A percentile compares a stretch with the other conserved stretches of the same genome.
Evolutionary conservation across 2,113 vertebrate genomes (phyloP).

Genomic region (Chloebia gouldiae): DNA sequence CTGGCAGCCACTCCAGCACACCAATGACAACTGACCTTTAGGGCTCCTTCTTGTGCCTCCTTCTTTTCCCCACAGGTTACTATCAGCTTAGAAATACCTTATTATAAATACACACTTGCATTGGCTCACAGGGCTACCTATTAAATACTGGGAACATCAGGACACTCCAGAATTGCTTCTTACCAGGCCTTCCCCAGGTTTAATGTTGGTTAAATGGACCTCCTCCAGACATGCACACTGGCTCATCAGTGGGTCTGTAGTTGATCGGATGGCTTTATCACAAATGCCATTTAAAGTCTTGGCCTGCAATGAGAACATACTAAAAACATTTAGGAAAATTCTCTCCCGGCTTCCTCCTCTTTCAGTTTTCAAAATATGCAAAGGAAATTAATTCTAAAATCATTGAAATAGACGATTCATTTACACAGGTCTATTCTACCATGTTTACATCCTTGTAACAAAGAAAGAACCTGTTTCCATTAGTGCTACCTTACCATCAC

Average conservation of each 20-base stretch:
- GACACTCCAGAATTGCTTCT: conserved; percentile 28
- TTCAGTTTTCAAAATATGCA: neutral
- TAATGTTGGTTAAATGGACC: conserved; percentile 85
- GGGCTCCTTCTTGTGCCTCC: neutral
- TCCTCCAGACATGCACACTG: conserved; percentile 87
- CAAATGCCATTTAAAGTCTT: conserved; percentile 89
- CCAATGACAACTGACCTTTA: neutral
- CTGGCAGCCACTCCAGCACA: neutral
- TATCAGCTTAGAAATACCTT: neutral
- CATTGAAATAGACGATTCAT: neutral
- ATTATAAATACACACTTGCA: neutral
- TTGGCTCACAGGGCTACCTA: neutral
- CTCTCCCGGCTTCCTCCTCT: neutral
- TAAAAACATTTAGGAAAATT: neutral
- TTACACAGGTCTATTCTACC: neutral
- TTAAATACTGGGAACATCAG: neutral
- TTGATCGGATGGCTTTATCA: conserved; percentile 82
- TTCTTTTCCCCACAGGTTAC: neutral
- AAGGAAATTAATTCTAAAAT: neutral
- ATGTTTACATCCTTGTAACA: neutral
- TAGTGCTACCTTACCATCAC: neutral
- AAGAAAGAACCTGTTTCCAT: neutral
- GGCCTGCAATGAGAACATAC: conserved; percentile 73
- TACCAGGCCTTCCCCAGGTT: conserved; percentile 92
- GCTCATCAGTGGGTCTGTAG: conserved; percentile 82